Base-by-base conservation (phyloP, 2,888 invertebrate genomes). In the Himalopsyche tibetana region DNA sequence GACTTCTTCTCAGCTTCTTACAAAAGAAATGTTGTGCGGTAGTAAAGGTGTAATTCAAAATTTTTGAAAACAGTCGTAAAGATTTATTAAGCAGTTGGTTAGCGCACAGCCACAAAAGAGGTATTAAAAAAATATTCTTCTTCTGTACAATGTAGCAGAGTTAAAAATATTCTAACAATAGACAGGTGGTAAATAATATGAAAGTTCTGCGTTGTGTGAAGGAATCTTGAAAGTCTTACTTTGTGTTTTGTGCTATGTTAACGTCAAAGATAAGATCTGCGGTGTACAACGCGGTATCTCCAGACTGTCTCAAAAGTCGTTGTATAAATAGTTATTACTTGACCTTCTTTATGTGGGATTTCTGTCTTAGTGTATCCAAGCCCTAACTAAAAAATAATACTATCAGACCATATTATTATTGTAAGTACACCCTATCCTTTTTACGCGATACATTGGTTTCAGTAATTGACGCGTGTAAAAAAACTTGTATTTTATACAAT, bases 121-220 rank as follows among this genome's bases (percentile, higher is more conserved):
- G 15, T 36, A 36, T 74, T 74, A 63, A 6, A 63, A 63, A 74
- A 74, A 36, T 36, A 5, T 38, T 74, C 28, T 38, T 74, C 5
- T 12, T 36, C 28, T 36, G 36, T 74, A 74, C 74, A 63, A 63
- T 19, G 63, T 63, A 19, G 28, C 63, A 19, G 19, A n/a, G 28
- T 63, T 19, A 19, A 63, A 63, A 63, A 19, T 19, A 63, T 28
- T 19, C 63, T 63, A n/a, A 63, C 63, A 63, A 63, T 63, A 63
- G 63, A 63, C 74, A 74, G 74, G 36, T 74, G 74, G 36, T 74
- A 74, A 74, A 74, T 74, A 74, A 74, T 28, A 36, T 74, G 38
- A 36, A 36, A 36, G 15, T 74, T 36, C 36, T 15, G 15, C 74
- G 15, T 15, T 74, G 19, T 74, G 15, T 74, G 74, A 74, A 38